phyloP scores from a whole-genome alignment of 2,113 vertebrate genomes.

The Cochlearius cochlearius region DNA sequence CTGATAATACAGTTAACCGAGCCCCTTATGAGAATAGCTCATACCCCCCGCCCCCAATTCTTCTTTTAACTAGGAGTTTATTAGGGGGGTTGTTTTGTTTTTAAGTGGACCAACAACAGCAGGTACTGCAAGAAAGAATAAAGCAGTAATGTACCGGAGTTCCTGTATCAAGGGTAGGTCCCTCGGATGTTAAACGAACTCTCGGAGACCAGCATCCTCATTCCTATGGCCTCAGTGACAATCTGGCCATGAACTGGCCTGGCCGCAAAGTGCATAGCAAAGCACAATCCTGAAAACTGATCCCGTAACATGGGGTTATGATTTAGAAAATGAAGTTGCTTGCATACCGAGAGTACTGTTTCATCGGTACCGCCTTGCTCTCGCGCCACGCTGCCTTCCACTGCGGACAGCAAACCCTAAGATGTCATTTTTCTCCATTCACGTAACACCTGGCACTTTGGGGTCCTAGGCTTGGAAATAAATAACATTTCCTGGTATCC shows the following conservation, averaged over 20 bases:
- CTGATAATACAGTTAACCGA: not conserved
- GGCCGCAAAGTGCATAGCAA: conserved; percentile 20
- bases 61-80: not conserved
- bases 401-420: not conserved
- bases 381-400: not conserved
- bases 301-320: not conserved
- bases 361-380: not conserved
- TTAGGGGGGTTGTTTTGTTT: not conserved
- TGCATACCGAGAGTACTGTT: not conserved
- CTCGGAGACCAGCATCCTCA: conserved; percentile 11
- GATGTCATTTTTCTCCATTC: not conserved
- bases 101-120: not conserved
- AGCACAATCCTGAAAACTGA: conserved; percentile 39
- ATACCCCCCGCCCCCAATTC: not conserved
- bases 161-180: not conserved
- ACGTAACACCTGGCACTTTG: not conserved
- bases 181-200: not conserved
- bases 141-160: not conserved
- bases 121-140: not conserved
- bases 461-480: not conserved
- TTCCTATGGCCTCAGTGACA: not conserved
- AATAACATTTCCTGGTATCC: not conserved
- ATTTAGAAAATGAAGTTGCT: not conserved
- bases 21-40: not conserved
- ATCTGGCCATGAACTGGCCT: not conserved